Evolutionary conservation across 2,888 invertebrate genomes (phyloP).

Genomic region (Amphipoea lucens): DNA sequence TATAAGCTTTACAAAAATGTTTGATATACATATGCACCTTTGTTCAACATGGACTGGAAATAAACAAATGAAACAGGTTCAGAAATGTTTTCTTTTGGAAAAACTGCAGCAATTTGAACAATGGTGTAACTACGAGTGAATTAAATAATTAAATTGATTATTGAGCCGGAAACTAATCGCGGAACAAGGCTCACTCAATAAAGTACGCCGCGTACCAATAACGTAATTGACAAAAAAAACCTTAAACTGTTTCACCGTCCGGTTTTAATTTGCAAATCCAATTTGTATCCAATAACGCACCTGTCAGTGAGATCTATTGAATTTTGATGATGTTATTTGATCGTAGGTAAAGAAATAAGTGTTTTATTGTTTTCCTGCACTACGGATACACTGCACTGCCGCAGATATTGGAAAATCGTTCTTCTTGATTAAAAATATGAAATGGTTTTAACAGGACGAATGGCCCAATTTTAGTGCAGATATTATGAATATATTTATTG

Average conservation of each 20-base stretch:
- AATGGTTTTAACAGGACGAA: too few species aligned
- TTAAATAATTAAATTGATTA: slow-evolving; percentile 56
- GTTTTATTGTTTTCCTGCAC: slow-evolving; percentile 32
- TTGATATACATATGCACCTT: neutral
- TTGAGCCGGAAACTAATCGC: slow-evolving; percentile 60
- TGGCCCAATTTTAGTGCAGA: too few species aligned
- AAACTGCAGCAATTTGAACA: slow-evolving; percentile 20
- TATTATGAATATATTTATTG: neutral
- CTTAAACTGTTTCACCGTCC: slow-evolving; percentile 69
- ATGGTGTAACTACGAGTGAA: slow-evolving; percentile 49
- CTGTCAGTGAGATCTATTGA: slow-evolving; percentile 76
- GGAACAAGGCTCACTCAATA: slow-evolving; percentile 56
- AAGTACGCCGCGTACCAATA: slow-evolving; percentile 56
- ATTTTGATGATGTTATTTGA: slow-evolving; percentile 74
- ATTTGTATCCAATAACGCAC: slow-evolving; percentile 75
- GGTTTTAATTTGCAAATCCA: slow-evolving; percentile 78
- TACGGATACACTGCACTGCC: neutral
- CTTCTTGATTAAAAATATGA: neutral
- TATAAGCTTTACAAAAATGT: slow-evolving; percentile 12
- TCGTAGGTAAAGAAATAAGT: slow-evolving; percentile 46
- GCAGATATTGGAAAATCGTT: neutral
- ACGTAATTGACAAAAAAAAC: slow-evolving; percentile 69
- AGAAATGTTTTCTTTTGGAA: neutral
- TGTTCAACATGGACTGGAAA: slow-evolving; percentile 6
- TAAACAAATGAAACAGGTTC: slow-evolving; percentile 12